Evolutionary conservation across 1,140 invertebrate genomes (phyloP), one percentile per base, ranked within the genome.

Genomic region (Psilanteris sp.): DNA sequence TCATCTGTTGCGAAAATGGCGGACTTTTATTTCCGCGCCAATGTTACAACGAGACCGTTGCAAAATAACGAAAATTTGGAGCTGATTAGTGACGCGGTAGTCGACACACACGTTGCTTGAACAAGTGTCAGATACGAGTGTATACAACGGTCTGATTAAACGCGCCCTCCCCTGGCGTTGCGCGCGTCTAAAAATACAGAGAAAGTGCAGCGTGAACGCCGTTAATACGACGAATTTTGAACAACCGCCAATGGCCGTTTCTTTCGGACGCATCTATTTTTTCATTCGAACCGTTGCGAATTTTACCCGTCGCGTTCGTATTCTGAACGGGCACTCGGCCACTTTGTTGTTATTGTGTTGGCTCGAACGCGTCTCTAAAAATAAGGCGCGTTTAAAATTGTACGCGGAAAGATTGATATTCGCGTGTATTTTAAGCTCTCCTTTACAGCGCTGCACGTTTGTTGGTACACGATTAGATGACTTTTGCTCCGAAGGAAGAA

Each of bases 341-440:
- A 66, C 48, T 66, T 54, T 66, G 62, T 67, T 55, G 62, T 67
- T 41, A 67, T 41, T 66, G 48, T 54, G 31, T 14, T 39, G 57
- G 22, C 32, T 48, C 34, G 24, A 32, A 41, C 16, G 15, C 26
- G 24, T 3, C 8, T 8, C 59, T 67, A 44, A 46, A 46, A 67
- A 67, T 67, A 67, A 66, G 20, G 29, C 31, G 29, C 37, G 50
- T 27, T 55, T 46, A 67, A 55, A 55, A 55, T 67, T 55, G 39
- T 55, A 67, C 50, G 41, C 46, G 48, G 48, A 66, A 66, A 54
- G 46, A 66, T 66, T 66, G 46, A 54, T 66, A 54, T 36, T 54
- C 37, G 18, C 6, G 36, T 14, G 11, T 54, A 54, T 66, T 66
- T 52, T 52, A 52, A 52, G 43, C 26, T 9, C 36, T 5, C 13